Percentiles rank a stretch among this genome's conserved stretches.
Conservation (phyloP, 2,113 vertebrate genomes). For the Triplophysa siluroides region DNA sequence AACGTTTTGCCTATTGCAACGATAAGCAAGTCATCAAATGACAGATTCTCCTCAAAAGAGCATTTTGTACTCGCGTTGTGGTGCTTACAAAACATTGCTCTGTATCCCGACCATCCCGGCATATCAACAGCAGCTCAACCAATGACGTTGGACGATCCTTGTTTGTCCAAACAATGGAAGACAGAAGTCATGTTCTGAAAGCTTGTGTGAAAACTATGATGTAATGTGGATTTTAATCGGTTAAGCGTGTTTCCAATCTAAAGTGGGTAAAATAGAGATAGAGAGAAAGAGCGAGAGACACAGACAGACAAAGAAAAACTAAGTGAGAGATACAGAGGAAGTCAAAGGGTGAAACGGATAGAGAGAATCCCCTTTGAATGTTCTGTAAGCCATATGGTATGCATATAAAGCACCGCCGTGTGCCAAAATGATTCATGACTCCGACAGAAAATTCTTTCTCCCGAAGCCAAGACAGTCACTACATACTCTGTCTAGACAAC, state of each 20-base stretch:
- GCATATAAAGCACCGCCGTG: constrained; percentile 65
- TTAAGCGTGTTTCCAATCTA: background rate
- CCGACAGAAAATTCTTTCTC: constrained; percentile 59
- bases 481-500: constrained; percentile 52
- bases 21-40: too few species aligned
- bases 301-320: constrained; percentile 60
- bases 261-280: constrained; percentile 35
- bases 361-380: constrained; percentile 49
- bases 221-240: background rate
- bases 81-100: too few species aligned
- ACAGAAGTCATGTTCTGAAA: too few species aligned
- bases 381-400: constrained; percentile 66
- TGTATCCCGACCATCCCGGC: too few species aligned
- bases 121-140: too few species aligned
- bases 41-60: too few species aligned
- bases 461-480: constrained; percentile 61
- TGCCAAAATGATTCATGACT: constrained; percentile 63
- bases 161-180: too few species aligned
- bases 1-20: too few species aligned
- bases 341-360: background rate
- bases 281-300: constrained; percentile 37
- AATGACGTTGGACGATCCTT: too few species aligned
- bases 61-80: too few species aligned
- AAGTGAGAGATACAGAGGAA: background rate
- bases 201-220: too few species aligned